phyloP scores from a whole-genome alignment of 2,888 invertebrate genomes.

The Hermaeophaga mercurialis region DNA sequence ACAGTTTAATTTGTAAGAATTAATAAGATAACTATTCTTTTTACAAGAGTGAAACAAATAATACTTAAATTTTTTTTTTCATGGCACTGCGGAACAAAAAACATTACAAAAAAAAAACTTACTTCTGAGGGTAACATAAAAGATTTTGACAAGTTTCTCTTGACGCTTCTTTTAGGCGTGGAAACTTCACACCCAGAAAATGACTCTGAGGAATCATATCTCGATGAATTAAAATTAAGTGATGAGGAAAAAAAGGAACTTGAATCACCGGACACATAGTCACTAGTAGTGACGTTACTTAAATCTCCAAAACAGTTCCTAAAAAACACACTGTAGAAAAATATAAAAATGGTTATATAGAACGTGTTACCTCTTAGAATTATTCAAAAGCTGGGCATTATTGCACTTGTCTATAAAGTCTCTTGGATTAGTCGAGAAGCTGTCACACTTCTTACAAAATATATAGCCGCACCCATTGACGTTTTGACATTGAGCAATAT shows the following conservation, averaged over 20 bases:
- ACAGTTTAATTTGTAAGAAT: no score
- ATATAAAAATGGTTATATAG: neutral
- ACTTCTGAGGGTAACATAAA: conserved; percentile 32
- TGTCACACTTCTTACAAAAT: conserved; percentile 50
- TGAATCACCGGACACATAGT: conserved; percentile 31
- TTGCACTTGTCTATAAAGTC: conserved; percentile 51
- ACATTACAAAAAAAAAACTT: conserved; percentile 7
- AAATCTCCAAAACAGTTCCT: conserved; percentile 36
- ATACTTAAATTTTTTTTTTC: no score
- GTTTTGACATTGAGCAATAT: conserved; percentile 51
- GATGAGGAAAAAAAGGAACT: conserved; percentile 35
- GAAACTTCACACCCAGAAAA: conserved; percentile 42
- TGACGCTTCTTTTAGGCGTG: conserved; percentile 39
- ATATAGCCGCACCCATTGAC: conserved; percentile 50
- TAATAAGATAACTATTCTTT: no score
- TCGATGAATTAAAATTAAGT: conserved; percentile 29
- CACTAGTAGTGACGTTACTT: conserved; percentile 38
- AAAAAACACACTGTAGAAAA: neutral
- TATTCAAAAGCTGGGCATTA: conserved; percentile 36
- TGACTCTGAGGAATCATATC: conserved; percentile 39
- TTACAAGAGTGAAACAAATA: no score
- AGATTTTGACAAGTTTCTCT: conserved; percentile 39
- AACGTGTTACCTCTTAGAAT: conserved; percentile 18
- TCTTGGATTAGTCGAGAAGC: conserved; percentile 49
- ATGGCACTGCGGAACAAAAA: no score